Evolutionary conservation across 2,888 invertebrate species (phyloP).

Genomic region (Uropetala carovei): DNA sequence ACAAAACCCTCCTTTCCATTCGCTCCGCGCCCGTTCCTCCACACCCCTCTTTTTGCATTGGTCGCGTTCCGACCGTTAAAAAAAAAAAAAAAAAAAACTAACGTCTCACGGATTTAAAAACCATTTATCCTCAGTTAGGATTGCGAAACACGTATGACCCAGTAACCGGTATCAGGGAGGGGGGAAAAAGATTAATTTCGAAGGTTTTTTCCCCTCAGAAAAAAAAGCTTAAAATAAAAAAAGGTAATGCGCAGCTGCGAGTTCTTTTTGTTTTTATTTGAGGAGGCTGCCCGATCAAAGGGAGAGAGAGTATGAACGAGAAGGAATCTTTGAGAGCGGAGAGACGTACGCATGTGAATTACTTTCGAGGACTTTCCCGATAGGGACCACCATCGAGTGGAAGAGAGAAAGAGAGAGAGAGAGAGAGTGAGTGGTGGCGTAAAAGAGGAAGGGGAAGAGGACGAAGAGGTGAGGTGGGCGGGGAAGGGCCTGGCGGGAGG

Average conservation of each 20-base stretch:
- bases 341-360: not conserved
- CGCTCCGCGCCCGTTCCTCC: not conserved
- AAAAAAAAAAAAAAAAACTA: not conserved
- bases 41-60: not conserved
- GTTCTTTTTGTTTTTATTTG: not conserved
- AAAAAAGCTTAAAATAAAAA: no score
- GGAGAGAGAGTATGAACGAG: not conserved
- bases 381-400: not conserved
- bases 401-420: not conserved
- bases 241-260: no score
- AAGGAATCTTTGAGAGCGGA: not conserved
- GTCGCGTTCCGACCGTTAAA: not conserved
- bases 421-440: not conserved
- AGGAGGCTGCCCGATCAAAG: not conserved
- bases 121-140: not conserved
- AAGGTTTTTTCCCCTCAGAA: no score
- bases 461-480: not conserved
- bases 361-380: not conserved
- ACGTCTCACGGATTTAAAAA: not conserved
- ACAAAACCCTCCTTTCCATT: not conserved
- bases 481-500: not conserved
- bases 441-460: not conserved
- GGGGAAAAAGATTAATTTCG: no score
- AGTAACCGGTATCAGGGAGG: not conserved
- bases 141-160: not conserved